A percentile compares a stretch with the other conserved stretches of the same genome.
phyloP scores from a whole-genome alignment of 2,113 vertebrate species.

The Rallus limicola region DNA sequence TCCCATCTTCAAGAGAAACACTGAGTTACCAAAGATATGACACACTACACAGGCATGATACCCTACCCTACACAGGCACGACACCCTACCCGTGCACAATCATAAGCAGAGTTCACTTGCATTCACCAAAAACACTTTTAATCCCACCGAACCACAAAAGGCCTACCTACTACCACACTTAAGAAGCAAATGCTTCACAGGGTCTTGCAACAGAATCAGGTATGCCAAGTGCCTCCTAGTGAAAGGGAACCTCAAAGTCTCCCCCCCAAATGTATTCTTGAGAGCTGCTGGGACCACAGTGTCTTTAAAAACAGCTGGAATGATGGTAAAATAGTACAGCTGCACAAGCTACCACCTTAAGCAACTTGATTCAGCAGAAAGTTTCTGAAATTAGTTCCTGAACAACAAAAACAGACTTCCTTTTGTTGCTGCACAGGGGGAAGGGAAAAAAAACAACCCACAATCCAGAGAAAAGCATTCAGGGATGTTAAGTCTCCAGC shows the following conservation, averaged over 20 bases:
- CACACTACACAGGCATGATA: not conserved
- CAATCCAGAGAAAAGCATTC: not conserved
- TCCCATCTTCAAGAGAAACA: not conserved
- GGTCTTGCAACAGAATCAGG: not conserved
- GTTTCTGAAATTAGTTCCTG: not conserved
- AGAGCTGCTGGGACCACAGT: rapidly evolving
- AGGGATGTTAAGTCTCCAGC: not conserved
- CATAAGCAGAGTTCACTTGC: not conserved
- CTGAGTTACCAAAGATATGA: not conserved
- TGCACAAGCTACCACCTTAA: not conserved
- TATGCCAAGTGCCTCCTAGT: not conserved
- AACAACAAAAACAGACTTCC: not conserved
- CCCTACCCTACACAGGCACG: too few species aligned
- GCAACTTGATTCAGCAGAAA: not conserved
- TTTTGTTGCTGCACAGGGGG: not conserved
- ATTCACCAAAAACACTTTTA: not conserved
- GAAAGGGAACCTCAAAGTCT: not conserved
- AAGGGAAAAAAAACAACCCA: too few species aligned
- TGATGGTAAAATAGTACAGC: not conserved
- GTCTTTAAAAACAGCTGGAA: not conserved
- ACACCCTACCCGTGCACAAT: too few species aligned
- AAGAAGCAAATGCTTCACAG: not conserved
- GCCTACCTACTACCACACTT: not conserved
- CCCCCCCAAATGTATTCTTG: not conserved
- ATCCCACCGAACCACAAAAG: not conserved